A percentile compares a stretch with the other conserved stretches of the same genome.
Evolutionary conservation across 2,113 vertebrate genomes (phyloP).

Genomic region (Entosphenus tridentatus): DNA sequence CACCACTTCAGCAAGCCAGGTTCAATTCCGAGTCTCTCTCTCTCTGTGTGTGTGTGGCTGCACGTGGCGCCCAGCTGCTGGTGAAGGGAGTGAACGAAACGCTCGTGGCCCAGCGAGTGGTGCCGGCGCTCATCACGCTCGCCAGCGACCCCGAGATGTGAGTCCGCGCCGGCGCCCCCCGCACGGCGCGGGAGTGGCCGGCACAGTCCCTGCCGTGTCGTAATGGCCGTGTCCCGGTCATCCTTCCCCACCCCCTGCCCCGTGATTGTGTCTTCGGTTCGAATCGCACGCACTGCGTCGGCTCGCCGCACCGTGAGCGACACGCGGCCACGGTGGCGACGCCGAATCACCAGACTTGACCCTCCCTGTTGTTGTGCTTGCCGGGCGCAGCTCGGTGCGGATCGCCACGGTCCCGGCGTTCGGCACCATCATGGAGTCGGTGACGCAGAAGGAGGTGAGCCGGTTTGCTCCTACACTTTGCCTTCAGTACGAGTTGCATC

Average conservation of each 20-base stretch:
- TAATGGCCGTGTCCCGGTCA: too few relatives aligned
- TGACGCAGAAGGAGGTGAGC: constrained; percentile 87
- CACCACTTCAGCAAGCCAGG: not conserved
- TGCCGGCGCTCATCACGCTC: constrained; percentile 99
- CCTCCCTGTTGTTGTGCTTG: constrained; percentile 12
- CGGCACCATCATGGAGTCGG: constrained; percentile 97
- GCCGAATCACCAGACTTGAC: too few relatives aligned
- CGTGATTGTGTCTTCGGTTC: too few relatives aligned
- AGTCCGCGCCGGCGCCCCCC: constrained; percentile 22
- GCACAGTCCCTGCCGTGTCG: too few relatives aligned
- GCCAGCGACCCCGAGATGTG: constrained; percentile 99
- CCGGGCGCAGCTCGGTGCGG: constrained; percentile 62
- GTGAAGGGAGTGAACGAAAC: constrained; percentile 99
- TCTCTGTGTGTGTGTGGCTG: not conserved
- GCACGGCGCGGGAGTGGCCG: too few relatives aligned
- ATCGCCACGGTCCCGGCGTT: constrained; percentile 96
- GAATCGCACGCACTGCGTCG: too few relatives aligned
- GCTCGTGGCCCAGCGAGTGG: constrained; percentile 99
- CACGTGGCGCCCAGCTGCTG: constrained; percentile 44
- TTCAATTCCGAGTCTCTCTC: not conserved
- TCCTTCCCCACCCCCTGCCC: too few relatives aligned
- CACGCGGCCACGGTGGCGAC: too few relatives aligned
- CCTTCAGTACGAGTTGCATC: too few relatives aligned
- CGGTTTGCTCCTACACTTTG: too few relatives aligned
- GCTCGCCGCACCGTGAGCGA: too few relatives aligned